phyloP scores from a whole-genome alignment of 2,888 invertebrate genomes.

The Drosophila multiciliata region DNA sequence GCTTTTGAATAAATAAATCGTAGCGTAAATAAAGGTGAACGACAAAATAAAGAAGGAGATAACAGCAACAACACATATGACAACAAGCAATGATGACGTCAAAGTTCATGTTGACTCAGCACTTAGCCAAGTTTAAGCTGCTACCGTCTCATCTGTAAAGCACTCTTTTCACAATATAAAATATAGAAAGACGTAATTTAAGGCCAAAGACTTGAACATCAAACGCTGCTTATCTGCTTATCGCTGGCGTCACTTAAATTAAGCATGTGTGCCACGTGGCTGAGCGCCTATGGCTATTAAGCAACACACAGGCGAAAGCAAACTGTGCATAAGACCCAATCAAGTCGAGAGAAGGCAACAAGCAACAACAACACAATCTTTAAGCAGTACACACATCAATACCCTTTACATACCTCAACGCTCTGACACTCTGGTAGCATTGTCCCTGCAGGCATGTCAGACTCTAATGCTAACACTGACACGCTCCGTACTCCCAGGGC shows the following conservation, averaged over 20 bases:
- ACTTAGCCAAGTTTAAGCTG: slow-evolving; percentile 40
- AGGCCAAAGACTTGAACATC: slow-evolving; percentile 33
- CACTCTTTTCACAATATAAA: slow-evolving; percentile 13
- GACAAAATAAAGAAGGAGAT: slow-evolving; percentile 31
- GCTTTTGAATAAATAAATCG: slow-evolving; percentile 72
- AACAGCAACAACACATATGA: slow-evolving; percentile 33
- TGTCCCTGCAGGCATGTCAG: slow-evolving; percentile 81
- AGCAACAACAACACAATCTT: slow-evolving; percentile 25
- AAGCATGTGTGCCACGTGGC: slow-evolving; percentile 74
- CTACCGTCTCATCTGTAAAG: slow-evolving; percentile 1
- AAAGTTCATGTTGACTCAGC: slow-evolving; percentile 43
- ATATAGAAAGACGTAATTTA: slow-evolving; percentile 30
- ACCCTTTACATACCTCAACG: slow-evolving; percentile 66
- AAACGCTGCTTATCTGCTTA: slow-evolving; percentile 32
- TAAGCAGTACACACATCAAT: slow-evolving; percentile 57
- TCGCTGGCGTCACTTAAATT: slow-evolving; percentile 63
- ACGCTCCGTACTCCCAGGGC: slow-evolving; percentile 65
- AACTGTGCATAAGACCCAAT: slow-evolving; percentile 81
- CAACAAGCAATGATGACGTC: slow-evolving; percentile 61
- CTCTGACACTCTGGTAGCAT: slow-evolving; percentile 32
- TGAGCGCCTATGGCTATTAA: slow-evolving; percentile 69
- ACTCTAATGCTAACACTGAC: slow-evolving; percentile 81
- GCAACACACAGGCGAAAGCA: slow-evolving; percentile 53
- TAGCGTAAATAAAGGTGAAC: slow-evolving; percentile 69
- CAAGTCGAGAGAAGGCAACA: slow-evolving; percentile 67